Evolutionary conservation across 2,888 invertebrate species (phyloP).

Genomic region (Lymantria monacha): DNA sequence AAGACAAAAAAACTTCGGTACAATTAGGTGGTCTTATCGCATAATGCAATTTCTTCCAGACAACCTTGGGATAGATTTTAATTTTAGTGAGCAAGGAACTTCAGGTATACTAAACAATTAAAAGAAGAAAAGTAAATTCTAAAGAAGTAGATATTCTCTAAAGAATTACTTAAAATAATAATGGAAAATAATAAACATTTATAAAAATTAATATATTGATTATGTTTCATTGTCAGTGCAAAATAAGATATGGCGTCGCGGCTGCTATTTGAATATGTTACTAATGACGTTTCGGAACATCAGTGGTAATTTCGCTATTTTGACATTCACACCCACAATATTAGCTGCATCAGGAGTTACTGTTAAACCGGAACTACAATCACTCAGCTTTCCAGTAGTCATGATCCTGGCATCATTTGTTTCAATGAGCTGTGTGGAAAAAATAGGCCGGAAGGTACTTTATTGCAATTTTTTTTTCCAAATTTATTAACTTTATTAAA

Average conservation of each 20-base stretch:
- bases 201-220: not conserved
- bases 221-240: not conserved
- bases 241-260: not conserved
- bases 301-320: not conserved
- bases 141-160: no score
- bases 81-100: no score
- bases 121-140: no score
- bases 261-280: not conserved
- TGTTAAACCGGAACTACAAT: not conserved
- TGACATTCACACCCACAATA: not conserved
- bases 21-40: no score
- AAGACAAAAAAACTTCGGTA: no score
- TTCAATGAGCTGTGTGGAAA: not conserved
- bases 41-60: no score
- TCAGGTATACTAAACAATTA: no score
- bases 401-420: not conserved
- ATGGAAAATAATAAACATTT: no score
- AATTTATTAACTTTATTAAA: no score
- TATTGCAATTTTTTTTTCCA: not conserved
- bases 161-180: no score
- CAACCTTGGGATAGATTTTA: no score
- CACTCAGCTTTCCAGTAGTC: not conserved
- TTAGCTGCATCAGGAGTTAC: not conserved
- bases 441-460: not conserved
- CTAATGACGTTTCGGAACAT: not conserved